Base-by-base conservation (phyloP, 2,113 vertebrate genomes). In the Oceanodroma tethys region DNA sequence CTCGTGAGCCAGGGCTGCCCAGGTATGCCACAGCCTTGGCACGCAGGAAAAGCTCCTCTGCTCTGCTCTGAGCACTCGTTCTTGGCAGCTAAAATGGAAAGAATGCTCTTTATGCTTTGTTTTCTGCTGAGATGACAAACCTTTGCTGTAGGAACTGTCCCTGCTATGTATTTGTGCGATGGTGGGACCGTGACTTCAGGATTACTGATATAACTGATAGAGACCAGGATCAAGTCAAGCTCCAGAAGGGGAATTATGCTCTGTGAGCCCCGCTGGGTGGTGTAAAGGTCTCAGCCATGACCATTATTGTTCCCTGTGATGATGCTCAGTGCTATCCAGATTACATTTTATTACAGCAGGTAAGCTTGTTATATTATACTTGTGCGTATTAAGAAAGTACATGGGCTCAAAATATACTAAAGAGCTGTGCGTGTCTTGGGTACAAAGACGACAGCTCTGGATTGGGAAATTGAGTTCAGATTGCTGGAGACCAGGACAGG, bases 21-120 rank as follows among this genome's bases (percentile, higher is more conserved):
- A 22, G 27, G 48, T 19, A 14, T 21, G 30, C 30, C 18, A 5
- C 63, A 55, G 36, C 20, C 72, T 52, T 53, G 50, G 30, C 43
- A 36, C 2, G 0, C 16, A 15, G 34, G 43, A 22, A 34, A 48
- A 62, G 25, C 34, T 75, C 36, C 34, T 45, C 62, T 86, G 43
- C 13, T 47, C 38, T 3, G 0, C 48, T 38, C 56, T 29, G 45
- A 38, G 19, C 11, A 13, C 22, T 45, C 1, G 0, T 59, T 58
- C 75, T 27, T 42, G 34, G 43, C 21, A 59, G 22, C 10, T 66
- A 13, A 59, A 38, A 38, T 14, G 16, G 27, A 29, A 59, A 25
- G 19, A n/a, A 47, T 16, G 3, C 17, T 40, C 56, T 56, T 48
- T 16, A 7, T 62, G 42, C 60, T 67, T 26, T 60, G 11, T 74